A percentile compares a stretch with the other conserved stretches of the same genome.
Conservation (phyloP, 30 jellyfish, hydroid and myxozoan species). For the Hydra vulgaris region DNA sequence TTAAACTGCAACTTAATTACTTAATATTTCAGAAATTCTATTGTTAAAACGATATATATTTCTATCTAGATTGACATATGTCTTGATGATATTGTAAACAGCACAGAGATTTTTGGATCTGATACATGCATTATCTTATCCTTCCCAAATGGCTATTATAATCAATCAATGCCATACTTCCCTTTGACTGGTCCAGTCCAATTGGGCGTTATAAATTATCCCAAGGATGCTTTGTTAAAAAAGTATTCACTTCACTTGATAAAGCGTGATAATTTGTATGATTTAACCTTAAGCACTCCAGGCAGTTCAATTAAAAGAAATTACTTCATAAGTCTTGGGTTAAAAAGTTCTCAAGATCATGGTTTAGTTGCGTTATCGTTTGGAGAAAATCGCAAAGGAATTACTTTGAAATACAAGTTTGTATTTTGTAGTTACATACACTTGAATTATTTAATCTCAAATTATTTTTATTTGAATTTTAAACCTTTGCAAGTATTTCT, state of each 20-base stretch:
- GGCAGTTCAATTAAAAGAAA: constrained; percentile 45
- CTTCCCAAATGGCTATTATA: constrained; percentile 76
- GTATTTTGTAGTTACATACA: constrained; percentile 4
- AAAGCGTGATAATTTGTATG: constrained; percentile 48
- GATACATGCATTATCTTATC: constrained; percentile 54
- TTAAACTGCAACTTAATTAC: too few species aligned
- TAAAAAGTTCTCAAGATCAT: constrained; percentile 28
- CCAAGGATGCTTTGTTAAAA: constrained; percentile 43
- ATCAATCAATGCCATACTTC: constrained; percentile 58
- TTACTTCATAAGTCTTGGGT: constrained; percentile 47
- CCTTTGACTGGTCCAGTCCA: constrained; percentile 94
- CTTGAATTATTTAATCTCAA: not conserved
- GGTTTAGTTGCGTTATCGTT: constrained; percentile 84
- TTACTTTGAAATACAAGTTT: constrained; percentile 50
- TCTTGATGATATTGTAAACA: constrained; percentile 43
- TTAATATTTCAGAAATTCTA: too few species aligned
- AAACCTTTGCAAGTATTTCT: too few species aligned
- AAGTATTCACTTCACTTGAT: constrained; percentile 27
- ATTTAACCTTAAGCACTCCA: constrained; percentile 59
- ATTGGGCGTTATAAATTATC: constrained; percentile 44
- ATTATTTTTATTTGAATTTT: too few species aligned
- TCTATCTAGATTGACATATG: constrained; percentile 41
- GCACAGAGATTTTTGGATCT: constrained; percentile 50
- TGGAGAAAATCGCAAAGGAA: constrained; percentile 74
- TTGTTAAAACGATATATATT: not conserved